Conservation (phyloP, 2,797 vertebrate species). For the Anisognathus igniventris region DNA sequence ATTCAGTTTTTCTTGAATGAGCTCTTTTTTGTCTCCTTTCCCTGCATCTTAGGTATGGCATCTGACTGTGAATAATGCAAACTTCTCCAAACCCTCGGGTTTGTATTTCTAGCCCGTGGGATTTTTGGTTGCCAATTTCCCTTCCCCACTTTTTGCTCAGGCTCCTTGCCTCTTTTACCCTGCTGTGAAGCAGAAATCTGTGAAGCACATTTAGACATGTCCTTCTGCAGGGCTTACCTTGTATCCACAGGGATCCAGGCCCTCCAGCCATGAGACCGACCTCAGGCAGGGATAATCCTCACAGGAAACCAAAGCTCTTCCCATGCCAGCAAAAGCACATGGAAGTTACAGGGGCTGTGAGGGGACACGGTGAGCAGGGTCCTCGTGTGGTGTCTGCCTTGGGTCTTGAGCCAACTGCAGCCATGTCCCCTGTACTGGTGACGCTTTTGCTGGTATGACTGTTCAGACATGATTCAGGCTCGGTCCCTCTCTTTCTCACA, state of each 20-base stretch:
- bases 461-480: neutral
- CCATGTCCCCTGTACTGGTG: neutral
- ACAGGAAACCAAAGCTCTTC: conserved; percentile 63
- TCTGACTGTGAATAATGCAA: conserved; percentile 21
- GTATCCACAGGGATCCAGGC: neutral
- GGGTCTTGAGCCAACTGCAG: neutral
- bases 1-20: neutral
- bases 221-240: neutral
- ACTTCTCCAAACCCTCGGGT: neutral
- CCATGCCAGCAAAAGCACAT: neutral
- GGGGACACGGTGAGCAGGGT: neutral
- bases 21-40: neutral
- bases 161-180: conserved; percentile 11
- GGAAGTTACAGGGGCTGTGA: rapidly evolving
- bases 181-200: conserved; percentile 24
- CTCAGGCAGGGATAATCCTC: conserved; percentile 42
- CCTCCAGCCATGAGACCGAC: neutral
- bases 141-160: neutral
- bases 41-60: neutral
- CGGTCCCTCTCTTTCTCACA: neutral
- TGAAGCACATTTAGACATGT: conserved; percentile 35
- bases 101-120: neutral
- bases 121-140: conserved; percentile 12
- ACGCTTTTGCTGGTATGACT: neutral
- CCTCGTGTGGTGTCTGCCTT: rapidly evolving